Percentiles rank a stretch among this genome's conserved stretches.
Evolutionary conservation across 2,888 invertebrate genomes (phyloP).

Genomic region (Hecatera dysodea): DNA sequence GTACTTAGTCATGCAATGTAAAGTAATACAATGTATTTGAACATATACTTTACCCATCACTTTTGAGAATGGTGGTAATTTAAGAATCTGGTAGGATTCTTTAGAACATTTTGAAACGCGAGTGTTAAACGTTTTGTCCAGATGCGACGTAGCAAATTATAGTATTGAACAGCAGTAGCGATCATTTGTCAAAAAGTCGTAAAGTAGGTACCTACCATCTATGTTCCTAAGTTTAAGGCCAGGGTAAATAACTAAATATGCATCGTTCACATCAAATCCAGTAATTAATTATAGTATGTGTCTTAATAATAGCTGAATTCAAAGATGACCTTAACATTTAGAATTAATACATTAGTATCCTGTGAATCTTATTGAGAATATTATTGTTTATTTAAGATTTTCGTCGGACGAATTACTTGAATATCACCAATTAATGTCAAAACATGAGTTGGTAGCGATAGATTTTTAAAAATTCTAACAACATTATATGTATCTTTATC

Average conservation of each 20-base stretch:
- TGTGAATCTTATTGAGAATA: conserved; percentile 28
- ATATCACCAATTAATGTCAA: conserved; percentile 46
- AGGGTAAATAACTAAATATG: conserved; percentile 13
- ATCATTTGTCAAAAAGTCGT: neutral
- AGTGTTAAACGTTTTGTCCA: neutral
- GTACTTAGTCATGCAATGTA: too few species aligned
- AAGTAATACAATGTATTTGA: too few species aligned
- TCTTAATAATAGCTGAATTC: conserved; percentile 39
- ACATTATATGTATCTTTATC: too few species aligned
- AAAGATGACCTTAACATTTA: conserved; percentile 55
- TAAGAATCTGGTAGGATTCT: neutral
- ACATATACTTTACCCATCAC: neutral
- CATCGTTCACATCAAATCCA: conserved; percentile 24
- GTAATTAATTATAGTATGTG: conserved; percentile 39
- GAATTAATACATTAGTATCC: conserved; percentile 45
- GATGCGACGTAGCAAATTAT: neutral
- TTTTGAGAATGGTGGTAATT: neutral
- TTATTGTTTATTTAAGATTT: conserved; percentile 34
- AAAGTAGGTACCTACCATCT: neutral
- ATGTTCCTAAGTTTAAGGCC: conserved; percentile 26
- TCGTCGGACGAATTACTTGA: conserved; percentile 30
- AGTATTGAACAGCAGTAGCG: neutral
- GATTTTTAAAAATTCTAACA: too few species aligned
- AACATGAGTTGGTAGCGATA: too few species aligned
- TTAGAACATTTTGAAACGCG: neutral